phyloP scores from a whole-genome alignment of 2,888 invertebrate genomes.

The Eupeodes latifasciatus region DNA sequence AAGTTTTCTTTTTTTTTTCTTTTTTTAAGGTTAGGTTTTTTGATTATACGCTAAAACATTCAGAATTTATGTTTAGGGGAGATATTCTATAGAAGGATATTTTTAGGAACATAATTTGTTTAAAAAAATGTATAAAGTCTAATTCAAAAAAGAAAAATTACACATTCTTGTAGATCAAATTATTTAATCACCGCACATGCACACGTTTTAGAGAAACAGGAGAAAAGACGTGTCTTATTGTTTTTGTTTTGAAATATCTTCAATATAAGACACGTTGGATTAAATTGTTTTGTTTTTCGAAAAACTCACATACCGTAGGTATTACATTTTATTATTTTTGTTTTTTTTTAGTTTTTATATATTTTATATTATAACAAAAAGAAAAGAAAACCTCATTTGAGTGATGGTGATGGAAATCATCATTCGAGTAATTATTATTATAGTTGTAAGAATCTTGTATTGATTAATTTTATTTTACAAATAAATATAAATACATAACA shows the following conservation, averaged over 20 bases:
- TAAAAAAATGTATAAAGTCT: neutral
- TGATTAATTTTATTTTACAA: constrained; percentile 57
- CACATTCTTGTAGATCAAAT: constrained; percentile 32
- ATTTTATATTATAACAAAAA: neutral
- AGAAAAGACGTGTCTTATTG: constrained; percentile 1
- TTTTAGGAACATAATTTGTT: constrained; percentile 14
- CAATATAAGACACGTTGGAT: neutral
- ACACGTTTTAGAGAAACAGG: constrained; percentile 18
- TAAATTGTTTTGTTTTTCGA: constrained; percentile 4
- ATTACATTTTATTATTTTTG: constrained; percentile 26
- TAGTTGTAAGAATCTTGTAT: constrained; percentile 50
- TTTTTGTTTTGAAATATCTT: neutral
- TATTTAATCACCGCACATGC: constrained; percentile 57
- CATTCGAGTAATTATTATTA: constrained; percentile 52
- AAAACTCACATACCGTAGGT: constrained; percentile 20
- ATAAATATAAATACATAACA: constrained; percentile 55
- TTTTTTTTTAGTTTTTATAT: neutral
- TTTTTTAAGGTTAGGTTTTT: constrained; percentile 23
- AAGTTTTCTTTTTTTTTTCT: neutral
- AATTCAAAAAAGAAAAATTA: neutral
- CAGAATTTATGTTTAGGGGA: constrained; percentile 18
- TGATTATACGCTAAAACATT: neutral
- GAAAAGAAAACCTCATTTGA: constrained; percentile 37
- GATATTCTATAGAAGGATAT: constrained; percentile 24
- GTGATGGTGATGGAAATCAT: constrained; percentile 59